Percentiles rank a stretch among this genome's conserved stretches.
These are phyloP conservation scores for Sakesphorus luctuosus DNA, from an alignment of 2,113 vertebrate species.

Conservation along the genomic window DNA sequence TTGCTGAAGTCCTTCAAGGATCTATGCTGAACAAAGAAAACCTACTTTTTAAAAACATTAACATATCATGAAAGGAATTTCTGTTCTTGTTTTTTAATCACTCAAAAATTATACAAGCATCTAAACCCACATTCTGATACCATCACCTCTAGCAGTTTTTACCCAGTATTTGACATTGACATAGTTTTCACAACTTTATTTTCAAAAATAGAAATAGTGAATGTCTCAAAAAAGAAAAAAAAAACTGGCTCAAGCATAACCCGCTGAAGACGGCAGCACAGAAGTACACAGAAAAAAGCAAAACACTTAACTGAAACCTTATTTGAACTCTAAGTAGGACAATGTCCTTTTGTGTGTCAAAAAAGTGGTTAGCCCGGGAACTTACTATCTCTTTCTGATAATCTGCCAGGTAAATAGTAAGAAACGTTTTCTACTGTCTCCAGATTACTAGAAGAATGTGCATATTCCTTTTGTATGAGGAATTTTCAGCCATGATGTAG, in stretches of 20 bases:
- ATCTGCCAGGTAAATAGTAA: background rate
- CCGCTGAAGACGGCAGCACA: background rate
- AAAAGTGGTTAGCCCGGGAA: background rate
- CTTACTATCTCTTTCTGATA: background rate
- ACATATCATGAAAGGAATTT: conserved; percentile 52
- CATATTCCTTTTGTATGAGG: background rate
- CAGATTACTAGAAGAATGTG: conserved; percentile 7
- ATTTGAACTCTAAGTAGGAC: conserved; percentile 27
- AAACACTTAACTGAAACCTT: background rate
- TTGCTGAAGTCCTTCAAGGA: conserved; percentile 3
- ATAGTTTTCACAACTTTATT: conserved; percentile 53
- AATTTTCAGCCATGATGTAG: background rate
- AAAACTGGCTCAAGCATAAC: conserved; percentile 9
- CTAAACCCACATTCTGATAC: conserved; percentile 41
- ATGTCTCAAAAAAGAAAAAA: background rate
- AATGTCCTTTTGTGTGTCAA: background rate
- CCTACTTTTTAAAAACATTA: background rate
- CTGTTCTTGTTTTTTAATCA: conserved; percentile 63
- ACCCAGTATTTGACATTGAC: conserved; percentile 66
- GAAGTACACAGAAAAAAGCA: background rate
- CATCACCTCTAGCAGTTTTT: conserved; percentile 28
- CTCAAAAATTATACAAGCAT: conserved; percentile 24
- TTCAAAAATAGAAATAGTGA: conserved; percentile 53
- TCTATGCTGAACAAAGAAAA: background rate
- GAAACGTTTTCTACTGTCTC: background rate